Conservation (phyloP, 2,797 vertebrate species). For the Acanthurus leucopareius region DNA sequence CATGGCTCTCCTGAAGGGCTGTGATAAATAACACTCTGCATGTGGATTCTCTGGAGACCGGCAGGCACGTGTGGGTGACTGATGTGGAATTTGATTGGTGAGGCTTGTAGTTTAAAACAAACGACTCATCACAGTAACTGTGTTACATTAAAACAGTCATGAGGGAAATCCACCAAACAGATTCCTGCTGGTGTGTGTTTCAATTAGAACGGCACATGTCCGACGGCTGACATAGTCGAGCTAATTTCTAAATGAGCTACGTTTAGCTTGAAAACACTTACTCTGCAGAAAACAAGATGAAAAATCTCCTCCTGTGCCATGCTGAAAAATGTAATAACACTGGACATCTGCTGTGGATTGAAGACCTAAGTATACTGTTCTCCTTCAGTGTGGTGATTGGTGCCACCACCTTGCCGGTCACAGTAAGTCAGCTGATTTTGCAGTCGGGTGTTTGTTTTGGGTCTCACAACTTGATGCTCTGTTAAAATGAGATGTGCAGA, state of each 20-base stretch:
- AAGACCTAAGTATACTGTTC: slow-evolving; percentile 76
- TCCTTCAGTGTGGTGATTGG: slow-evolving; percentile 73
- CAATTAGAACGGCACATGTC: slow-evolving; percentile 50
- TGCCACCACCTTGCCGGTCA: slow-evolving; percentile 66
- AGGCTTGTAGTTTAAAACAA: slow-evolving; percentile 59
- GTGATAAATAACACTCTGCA: slow-evolving; percentile 55
- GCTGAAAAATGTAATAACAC: slow-evolving; percentile 91
- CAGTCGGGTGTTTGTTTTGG: slow-evolving; percentile 43
- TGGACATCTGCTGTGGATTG: slow-evolving; percentile 91
- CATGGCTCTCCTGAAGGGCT: slow-evolving; percentile 26
- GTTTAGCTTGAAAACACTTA: slow-evolving; percentile 88
- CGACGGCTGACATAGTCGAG: slow-evolving; percentile 73
- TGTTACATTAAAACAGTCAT: slow-evolving; percentile 36
- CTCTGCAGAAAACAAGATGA: slow-evolving; percentile 88
- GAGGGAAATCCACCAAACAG: slow-evolving; percentile 47
- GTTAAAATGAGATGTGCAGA: slow-evolving; percentile 22
- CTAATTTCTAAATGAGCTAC: slow-evolving; percentile 87
- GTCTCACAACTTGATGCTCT: slow-evolving; percentile 20
- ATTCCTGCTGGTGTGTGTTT: slow-evolving; percentile 40
- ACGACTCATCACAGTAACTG: slow-evolving; percentile 57
- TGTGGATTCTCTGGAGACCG: slow-evolving; percentile 52
- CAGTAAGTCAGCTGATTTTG: slow-evolving; percentile 76
- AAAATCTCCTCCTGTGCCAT: slow-evolving; percentile 85
- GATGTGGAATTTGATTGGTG: slow-evolving; percentile 58
- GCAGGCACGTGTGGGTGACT: slow-evolving; percentile 40